phyloP scores from a whole-genome alignment of 1,140 invertebrate species.

The Brachionus rubens region DNA sequence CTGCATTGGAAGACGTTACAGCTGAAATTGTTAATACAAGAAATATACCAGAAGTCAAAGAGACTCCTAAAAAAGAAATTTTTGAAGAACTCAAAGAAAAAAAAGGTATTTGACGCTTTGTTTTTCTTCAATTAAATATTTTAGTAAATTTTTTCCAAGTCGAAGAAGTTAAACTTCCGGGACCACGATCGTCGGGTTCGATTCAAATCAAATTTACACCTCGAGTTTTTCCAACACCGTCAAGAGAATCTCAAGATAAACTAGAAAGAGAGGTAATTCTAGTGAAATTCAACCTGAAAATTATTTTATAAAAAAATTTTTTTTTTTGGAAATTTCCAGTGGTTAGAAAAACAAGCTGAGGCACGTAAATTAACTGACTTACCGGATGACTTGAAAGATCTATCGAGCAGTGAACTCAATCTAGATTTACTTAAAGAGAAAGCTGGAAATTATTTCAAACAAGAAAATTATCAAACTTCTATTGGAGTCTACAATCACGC shows the following conservation, averaged over 20 bases:
- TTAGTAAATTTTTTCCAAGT: neutral
- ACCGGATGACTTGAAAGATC: slow-evolving; percentile 47
- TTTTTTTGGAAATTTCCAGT: slow-evolving; percentile 13
- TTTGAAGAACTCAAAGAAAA: neutral
- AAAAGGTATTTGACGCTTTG: too few species aligned
- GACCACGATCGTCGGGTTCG: slow-evolving; percentile 52
- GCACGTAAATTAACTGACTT: slow-evolving; percentile 8
- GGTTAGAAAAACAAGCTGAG: slow-evolving; percentile 30
- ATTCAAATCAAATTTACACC: slow-evolving; percentile 69
- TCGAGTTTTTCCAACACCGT: slow-evolving; percentile 75
- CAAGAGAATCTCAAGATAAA: slow-evolving; percentile 70
- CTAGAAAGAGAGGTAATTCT: slow-evolving; percentile 70
- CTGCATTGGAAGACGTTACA: neutral
- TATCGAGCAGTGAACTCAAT: slow-evolving; percentile 76
- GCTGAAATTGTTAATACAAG: too few species aligned
- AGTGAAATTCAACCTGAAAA: neutral
- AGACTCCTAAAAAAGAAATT: slow-evolving; percentile 48
- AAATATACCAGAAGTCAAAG: slow-evolving; percentile 49
- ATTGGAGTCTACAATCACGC: slow-evolving; percentile 76
- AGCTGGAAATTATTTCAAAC: slow-evolving; percentile 71
- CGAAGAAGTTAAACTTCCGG: slow-evolving; percentile 51
- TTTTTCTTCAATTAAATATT: neutral
- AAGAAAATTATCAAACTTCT: slow-evolving; percentile 73
- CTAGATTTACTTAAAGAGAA: slow-evolving; percentile 77
- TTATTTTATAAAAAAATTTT: neutral